Evolutionary conservation across 2,113 vertebrate species (phyloP), one percentile per base, ranked within the genome.

Genomic region (western clawed frog (Xenopus tropicalis)): DNA sequence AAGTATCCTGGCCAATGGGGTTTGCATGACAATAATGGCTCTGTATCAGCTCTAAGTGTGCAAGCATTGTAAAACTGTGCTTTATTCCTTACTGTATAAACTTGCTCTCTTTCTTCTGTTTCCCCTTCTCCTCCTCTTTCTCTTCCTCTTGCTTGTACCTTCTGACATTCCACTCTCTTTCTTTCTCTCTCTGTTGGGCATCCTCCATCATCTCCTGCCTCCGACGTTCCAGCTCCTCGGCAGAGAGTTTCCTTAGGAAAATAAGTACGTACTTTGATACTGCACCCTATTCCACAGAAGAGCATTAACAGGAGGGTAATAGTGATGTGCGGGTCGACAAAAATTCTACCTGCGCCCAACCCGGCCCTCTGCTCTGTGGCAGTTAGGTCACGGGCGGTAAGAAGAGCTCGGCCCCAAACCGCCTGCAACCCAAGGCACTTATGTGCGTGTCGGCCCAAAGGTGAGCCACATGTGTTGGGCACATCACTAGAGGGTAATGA

Each of bases 131-230:
- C 70, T 80, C 82, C 61, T 98, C 93, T 69, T 84, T 83, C 66
- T 98, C 93, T 0, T 98, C 94, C 58, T 96, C 93, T 71, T 73
- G 85, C 4, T 84, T 88, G 19, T 99, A 98, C 13, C 78, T 90
- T 78, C 80, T 85, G 19, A 99, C 90, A 64, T 89, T 94, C 71
- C 83, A 89, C 17, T 91, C 90, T 37, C 96, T 82, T 79, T 97
- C 93, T 68, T 94, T 89, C 8, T 98, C 97, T 57, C 94, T 84
- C 89, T 94, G 92, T 73, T 88, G 91, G 58, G 96, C 97, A 2
- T 96, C 91, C 16, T 92, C 91, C 91, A 98, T 91, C 97, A 99
- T 99, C 68, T 97, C 93, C 52, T 79, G 84, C 46, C 95, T 89
- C 66, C 86, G 94, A 1, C 76, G 77, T 78, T 97, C 95, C n/a